Conservation (phyloP, 1,140 invertebrate genomes). For the Drosophila leontia region DNA sequence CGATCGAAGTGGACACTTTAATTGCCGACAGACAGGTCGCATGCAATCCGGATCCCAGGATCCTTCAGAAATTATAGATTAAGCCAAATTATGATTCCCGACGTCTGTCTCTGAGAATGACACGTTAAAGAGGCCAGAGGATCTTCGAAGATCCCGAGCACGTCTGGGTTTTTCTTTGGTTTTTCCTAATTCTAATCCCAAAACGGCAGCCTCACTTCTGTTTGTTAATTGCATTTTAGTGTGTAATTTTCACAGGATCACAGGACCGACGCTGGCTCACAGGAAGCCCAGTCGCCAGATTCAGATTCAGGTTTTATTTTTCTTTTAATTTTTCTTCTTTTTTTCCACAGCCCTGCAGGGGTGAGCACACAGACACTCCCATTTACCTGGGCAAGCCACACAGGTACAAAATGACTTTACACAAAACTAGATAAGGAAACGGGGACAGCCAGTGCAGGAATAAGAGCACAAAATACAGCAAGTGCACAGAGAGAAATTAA, state of each 20-base stretch:
- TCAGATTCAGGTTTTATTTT: neutral
- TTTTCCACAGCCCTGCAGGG: constrained; percentile 18
- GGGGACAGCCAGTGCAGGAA: constrained; percentile 7
- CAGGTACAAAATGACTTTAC: constrained; percentile 81
- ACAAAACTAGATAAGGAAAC: constrained; percentile 67
- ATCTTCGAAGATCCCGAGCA: constrained; percentile 13
- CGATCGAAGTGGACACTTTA: constrained; percentile 53
- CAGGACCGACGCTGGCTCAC: constrained; percentile 42
- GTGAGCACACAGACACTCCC: constrained; percentile 35
- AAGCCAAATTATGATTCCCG: constrained; percentile 53
- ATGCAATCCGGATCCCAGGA: constrained; percentile 15
- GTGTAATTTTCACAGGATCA: constrained; percentile 81
- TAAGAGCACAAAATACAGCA: neutral
- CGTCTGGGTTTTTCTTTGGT: constrained; percentile 17
- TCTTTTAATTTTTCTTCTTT: neutral
- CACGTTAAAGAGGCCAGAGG: constrained; percentile 38
- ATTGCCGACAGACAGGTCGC: constrained; percentile 68
- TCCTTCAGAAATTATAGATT: constrained; percentile 44
- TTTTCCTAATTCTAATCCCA: constrained; percentile 46
- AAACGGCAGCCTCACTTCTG: constrained; percentile 80
- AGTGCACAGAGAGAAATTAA: neutral
- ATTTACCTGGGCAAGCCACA: constrained; percentile 30
- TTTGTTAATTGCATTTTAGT: constrained; percentile 80
- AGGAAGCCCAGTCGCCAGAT: constrained; percentile 57
- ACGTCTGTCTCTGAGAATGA: constrained; percentile 43